Percentiles rank a stretch among this genome's conserved stretches.
Evolutionary conservation across 2,797 vertebrate species (phyloP).

Genomic region (Dryobates pubescens): DNA sequence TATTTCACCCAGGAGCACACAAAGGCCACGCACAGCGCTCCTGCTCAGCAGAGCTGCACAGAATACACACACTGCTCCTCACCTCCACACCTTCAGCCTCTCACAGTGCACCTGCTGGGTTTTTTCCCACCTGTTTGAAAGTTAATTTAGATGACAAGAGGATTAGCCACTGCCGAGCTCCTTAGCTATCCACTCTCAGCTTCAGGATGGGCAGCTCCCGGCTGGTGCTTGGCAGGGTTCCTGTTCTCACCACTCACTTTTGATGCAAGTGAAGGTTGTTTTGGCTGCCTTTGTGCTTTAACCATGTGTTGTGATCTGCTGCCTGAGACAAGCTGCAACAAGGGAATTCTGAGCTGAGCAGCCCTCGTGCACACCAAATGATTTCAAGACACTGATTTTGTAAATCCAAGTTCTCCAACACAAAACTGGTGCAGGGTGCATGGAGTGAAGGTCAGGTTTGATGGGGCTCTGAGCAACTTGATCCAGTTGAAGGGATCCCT

Average conservation of each 20-base stretch:
- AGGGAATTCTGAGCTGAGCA: background rate
- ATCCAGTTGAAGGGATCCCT: no score
- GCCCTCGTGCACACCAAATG: no score
- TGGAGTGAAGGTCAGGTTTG: no score
- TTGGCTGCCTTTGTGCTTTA: slow-evolving; percentile 19
- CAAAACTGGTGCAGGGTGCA: no score
- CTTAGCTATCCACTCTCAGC: slow-evolving; percentile 9
- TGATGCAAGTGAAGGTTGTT: background rate
- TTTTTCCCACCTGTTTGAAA: slow-evolving; percentile 46
- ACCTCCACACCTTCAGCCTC: slow-evolving; percentile 31
- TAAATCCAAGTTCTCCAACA: no score
- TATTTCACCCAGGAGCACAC: background rate
- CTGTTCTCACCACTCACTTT: slow-evolving; percentile 49
- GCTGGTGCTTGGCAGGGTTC: slow-evolving; percentile 50
- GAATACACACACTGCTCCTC: slow-evolving; percentile 29
- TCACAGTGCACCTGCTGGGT: slow-evolving; percentile 42
- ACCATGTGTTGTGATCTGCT: background rate
- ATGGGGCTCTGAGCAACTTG: no score
- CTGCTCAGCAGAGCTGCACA: background rate
- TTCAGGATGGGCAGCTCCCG: slow-evolving; percentile 29
- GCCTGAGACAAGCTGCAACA: background rate
- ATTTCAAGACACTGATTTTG: no score
- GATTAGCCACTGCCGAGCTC: slow-evolving; percentile 71
- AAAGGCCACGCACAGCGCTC: background rate
- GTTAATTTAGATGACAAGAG: slow-evolving; percentile 73